These are phyloP conservation scores for Tragelaphus scriptus DNA, from an alignment of 2,113 vertebrate genomes.

Conservation along the genomic window DNA sequence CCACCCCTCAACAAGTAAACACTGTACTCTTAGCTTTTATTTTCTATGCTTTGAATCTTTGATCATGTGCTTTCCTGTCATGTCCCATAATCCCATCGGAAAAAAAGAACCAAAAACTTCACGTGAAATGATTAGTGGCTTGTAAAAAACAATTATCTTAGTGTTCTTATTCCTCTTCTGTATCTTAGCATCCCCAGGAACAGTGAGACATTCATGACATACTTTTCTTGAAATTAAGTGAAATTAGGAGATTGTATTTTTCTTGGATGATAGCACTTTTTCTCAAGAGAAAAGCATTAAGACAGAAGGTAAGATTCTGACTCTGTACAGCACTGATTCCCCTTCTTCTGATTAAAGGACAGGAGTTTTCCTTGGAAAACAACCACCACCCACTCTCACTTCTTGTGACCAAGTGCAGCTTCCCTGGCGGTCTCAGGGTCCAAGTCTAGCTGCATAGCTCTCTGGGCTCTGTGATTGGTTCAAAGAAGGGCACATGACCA, in stretches of 20 bases:
- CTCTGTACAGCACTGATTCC: accelerated
- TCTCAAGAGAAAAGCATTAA: background rate
- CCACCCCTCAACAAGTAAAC: background rate
- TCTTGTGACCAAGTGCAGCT: background rate
- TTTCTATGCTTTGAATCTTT: background rate
- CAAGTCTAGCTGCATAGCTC: background rate
- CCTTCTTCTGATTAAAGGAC: background rate
- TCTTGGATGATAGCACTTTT: background rate
- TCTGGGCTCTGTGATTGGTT: background rate
- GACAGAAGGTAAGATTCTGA: background rate
- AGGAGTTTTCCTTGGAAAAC: background rate
- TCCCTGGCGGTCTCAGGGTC: accelerated
- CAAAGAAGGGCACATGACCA: background rate
- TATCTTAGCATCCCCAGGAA: background rate
- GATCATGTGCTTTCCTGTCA: background rate
- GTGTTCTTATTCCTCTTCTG: background rate
- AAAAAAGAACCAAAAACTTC: background rate
- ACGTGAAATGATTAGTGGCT: background rate
- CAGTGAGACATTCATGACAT: background rate
- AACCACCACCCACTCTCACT: too few relatives aligned
- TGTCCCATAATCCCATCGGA: background rate
- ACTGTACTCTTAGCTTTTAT: background rate
- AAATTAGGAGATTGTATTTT: background rate
- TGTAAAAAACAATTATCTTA: background rate
- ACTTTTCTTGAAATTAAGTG: background rate